Evolutionary conservation across 2,113 vertebrate genomes (phyloP).

Genomic region (Polypterus senegalus): DNA sequence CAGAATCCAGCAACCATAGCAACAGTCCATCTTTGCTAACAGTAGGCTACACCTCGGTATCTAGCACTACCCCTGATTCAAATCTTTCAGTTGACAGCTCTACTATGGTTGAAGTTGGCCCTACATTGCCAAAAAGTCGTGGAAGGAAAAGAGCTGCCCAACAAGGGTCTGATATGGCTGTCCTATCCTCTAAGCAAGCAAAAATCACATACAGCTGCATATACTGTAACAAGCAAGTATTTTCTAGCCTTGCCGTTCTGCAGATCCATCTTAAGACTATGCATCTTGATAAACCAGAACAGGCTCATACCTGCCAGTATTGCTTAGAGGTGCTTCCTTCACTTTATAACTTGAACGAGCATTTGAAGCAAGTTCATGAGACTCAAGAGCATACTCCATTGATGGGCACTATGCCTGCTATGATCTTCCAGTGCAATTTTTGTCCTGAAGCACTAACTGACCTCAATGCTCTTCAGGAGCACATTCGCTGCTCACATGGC

Average conservation of each 20-base stretch:
- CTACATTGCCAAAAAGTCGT: constrained; percentile 78
- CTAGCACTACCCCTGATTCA: constrained; percentile 93
- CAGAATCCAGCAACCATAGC: constrained; percentile 90
- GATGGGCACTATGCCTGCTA: constrained; percentile 75
- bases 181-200: constrained; percentile 74
- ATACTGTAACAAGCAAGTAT: constrained; percentile 92
- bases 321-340: constrained; percentile 92
- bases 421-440: constrained; percentile 93
- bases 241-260: constrained; percentile 86
- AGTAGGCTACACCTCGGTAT: constrained; percentile 91
- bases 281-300: constrained; percentile 92
- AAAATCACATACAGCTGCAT: constrained; percentile 92
- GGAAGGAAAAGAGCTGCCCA: constrained; percentile 82
- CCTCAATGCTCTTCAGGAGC: constrained; percentile 91
- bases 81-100: constrained; percentile 95
- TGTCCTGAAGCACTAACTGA: constrained; percentile 85
- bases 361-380: constrained; percentile 90
- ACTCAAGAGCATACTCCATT: constrained; percentile 69
- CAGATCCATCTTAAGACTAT: constrained; percentile 95
- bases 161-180: constrained; percentile 65
- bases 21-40: constrained; percentile 90
- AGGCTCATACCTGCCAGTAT: constrained; percentile 93
- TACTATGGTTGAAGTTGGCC: constrained; percentile 78
- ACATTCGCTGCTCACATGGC: constrained; percentile 88
- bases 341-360: constrained; percentile 92